phyloP scores from a whole-genome alignment of 2,797 vertebrate species.

The Eidolon dupreanum region DNA sequence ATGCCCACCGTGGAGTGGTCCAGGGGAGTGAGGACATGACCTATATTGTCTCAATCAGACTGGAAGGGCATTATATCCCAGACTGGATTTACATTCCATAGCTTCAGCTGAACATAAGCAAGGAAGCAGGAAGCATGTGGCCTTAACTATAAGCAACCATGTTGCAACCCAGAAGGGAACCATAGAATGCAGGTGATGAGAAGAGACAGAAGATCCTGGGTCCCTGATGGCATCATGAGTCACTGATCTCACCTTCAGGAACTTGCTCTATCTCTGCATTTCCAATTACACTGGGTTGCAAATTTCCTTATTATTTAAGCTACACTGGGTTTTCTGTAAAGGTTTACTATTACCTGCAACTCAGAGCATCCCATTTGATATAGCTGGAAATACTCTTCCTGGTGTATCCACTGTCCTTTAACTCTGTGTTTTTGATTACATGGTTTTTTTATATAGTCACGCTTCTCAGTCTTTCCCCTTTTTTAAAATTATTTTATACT shows the following conservation, averaged over 20 bases:
- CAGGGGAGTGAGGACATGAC: neutral
- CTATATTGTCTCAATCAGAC: neutral
- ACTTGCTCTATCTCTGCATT: conserved; percentile 29
- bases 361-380: neutral
- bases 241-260: conserved; percentile 11
- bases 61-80: neutral
- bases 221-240: conserved; percentile 1
- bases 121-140: neutral
- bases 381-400: neutral
- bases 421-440: neutral
- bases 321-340: neutral
- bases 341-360: neutral
- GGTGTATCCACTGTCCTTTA: neutral
- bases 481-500: neutral
- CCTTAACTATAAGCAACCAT: neutral
- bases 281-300: conserved; percentile 26
- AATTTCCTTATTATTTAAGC: conserved; percentile 29
- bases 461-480: neutral
- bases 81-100: neutral
- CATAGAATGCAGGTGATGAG: neutral
- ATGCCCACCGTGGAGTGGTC: neutral
- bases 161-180: neutral
- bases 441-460: neutral
- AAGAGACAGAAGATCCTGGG: neutral
- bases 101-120: neutral